Base-by-base conservation (phyloP, 2,888 invertebrate species). In the Nomada hirtipes region DNA sequence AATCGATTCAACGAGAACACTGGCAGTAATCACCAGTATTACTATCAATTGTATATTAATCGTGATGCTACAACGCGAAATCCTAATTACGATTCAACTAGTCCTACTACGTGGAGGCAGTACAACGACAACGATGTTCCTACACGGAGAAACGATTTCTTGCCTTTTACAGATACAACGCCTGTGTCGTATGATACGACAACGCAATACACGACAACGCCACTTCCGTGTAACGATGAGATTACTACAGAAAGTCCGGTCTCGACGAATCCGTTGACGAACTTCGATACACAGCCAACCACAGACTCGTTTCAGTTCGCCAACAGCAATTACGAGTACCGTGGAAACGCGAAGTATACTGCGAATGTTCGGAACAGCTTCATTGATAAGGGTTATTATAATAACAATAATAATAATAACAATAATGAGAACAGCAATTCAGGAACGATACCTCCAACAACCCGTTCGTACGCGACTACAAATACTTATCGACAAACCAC, bases 81-180 rank as follows among this genome's bases (percentile, higher is more conserved):
- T 15, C 23, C 75, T 0, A 59, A 55, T 26, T 63, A 63, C 2
- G 86, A 86, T 4, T 57, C 69, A 2, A 79, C 73, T 11, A 71
- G 52, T 11, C 15, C 47, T 4, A 57, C 59, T 2, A 36, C 55
- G 4, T 60, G 70, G 11, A 59, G 61, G 23, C 74, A 61, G 9
- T 60, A 73, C 2, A 47, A 23, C 0, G 73, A 72, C 2, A 67
- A 74, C 15, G 61, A 77, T 13, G 13, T 42, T 1, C 77, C 85
- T 4, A 80, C 85, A 13, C 74, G 74, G 23, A 80, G 75, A 18
- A 79, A 75, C 10, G 80, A 80, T 18, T 73, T 53, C 4, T 89
- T 50, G 0, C 89, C 91, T 3, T 90, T 89, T 63, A 92, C 93
- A 0, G 92, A 92, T 18, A 89, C 92, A 0, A 92, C 92, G 0